These are phyloP conservation scores for Platyrinchus mystaceus DNA, from an alignment of 2,797 vertebrate genomes.

Conservation along the genomic window DNA sequence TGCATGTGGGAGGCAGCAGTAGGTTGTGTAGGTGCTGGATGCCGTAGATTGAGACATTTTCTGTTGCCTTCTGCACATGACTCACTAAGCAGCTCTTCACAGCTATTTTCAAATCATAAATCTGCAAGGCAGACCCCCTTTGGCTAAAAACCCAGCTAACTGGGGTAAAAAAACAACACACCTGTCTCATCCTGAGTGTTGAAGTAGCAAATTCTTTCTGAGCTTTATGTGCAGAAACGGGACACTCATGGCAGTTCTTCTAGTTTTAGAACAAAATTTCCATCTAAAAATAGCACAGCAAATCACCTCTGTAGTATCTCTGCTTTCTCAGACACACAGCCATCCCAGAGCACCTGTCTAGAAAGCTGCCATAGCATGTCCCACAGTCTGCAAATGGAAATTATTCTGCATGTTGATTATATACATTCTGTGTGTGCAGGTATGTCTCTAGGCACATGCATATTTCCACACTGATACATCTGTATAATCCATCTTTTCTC, in stretches of 20 bases:
- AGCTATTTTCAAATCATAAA: neutral
- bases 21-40: neutral
- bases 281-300: neutral
- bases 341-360: neutral
- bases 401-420: neutral
- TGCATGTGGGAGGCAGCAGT: neutral
- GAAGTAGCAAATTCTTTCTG: neutral
- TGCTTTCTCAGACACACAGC: neutral
- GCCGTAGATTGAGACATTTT: neutral
- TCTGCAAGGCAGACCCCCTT: neutral
- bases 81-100: neutral
- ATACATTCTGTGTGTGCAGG: neutral
- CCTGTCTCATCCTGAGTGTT: neutral
- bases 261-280: neutral
- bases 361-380: neutral
- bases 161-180: neutral
- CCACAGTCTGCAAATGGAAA: neutral
- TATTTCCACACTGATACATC: neutral
- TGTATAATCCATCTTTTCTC: slow-evolving; percentile 6
- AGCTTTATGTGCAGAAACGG: neutral
- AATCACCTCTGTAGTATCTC: neutral
- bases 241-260: neutral
- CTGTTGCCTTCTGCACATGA: neutral
- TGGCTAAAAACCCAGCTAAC: neutral
- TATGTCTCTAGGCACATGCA: neutral